phyloP scores from a whole-genome alignment of 37 sponge, comb jelly and placozoan species.

The Hexactinellida sp. region DNA sequence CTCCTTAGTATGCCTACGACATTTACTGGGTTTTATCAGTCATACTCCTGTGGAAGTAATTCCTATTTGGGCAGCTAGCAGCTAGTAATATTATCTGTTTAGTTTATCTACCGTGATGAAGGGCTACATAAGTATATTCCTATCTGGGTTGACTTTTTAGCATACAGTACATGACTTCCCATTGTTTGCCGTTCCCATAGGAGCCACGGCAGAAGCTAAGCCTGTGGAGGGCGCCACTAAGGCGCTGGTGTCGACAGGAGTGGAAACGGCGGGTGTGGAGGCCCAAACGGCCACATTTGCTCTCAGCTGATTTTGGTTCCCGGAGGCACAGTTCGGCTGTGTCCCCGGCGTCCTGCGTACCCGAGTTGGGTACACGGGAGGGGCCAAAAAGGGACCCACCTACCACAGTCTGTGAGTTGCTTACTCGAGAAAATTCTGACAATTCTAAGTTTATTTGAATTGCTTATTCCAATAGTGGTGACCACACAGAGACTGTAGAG shows the following conservation, averaged over 20 bases:
- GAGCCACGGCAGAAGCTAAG: neutral
- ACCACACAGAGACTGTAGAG: conserved; percentile 89
- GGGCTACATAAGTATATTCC: too few relatives aligned
- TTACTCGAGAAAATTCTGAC: neutral
- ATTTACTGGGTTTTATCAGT: too few relatives aligned
- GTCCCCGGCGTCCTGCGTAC: conserved; percentile 81
- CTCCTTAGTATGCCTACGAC: too few relatives aligned
- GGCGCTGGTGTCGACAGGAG: neutral
- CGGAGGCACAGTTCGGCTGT: conserved; percentile 96
- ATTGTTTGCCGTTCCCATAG: neutral
- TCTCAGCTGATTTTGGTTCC: conserved; percentile 99
- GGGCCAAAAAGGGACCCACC: conserved; percentile 67
- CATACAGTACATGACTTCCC: too few relatives aligned
- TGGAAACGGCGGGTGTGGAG: neutral
- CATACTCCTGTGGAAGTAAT: neutral
- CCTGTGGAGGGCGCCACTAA: neutral
- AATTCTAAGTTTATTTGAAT: neutral
- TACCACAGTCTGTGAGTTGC: conserved; percentile 78
- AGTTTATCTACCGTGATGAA: too few relatives aligned
- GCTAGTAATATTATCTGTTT: too few relatives aligned
- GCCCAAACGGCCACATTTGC: conserved; percentile 64
- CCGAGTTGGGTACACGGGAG: conserved; percentile 88
- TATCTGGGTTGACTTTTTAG: too few relatives aligned
- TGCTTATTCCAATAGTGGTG: conserved; percentile 60
- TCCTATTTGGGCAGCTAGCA: neutral